Base-by-base conservation (phyloP, 1,140 invertebrate species). In the Sinella curviseta region DNA sequence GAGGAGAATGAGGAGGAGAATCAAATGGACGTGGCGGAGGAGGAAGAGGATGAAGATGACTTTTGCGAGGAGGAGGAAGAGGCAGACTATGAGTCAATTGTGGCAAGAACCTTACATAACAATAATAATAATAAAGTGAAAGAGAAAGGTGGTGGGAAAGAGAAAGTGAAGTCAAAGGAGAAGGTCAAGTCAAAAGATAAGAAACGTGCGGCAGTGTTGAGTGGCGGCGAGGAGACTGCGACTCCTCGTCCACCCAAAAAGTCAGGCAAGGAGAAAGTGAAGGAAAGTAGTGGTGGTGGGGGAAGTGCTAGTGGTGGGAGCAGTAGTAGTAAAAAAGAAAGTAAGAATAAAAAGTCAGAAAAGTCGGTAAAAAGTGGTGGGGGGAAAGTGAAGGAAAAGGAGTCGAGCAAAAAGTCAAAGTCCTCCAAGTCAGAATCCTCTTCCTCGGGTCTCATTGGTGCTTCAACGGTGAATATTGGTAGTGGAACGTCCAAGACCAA, bases 401-500 rank as follows among this genome's bases (percentile, higher is more conserved):
- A 78, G 28, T 36, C 75, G 17, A 77, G 48, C 20, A 77, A n/a
- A 17, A 77, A 77, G 36, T 1, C 30, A 39, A 77, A 55, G n/a
- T 33, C 17, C 2, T 33, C 35, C 39, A 57, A 55, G n/a, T n/a
- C 39, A 2, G 26, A 77, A 1, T 33, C 26, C 78, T 24, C 65
- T 83, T 31, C 79, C 74, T 76, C 75, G 77, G 12, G 76, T 80
- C 14, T 77, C 79, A 77, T 80, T 83, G 17, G 82, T 83, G 24
- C 77, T 78, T 48, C 78, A 81, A 48, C 80, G 76, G 12, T 74
- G 60, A 39, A 79, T 78, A 16, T 78, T 80, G 34, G 76, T 55
- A 57, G 81, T 80, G 81, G 83, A 76, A 73, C 81, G 48, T 84
- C 83, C 20, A 85, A 85, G 81, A 85, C 84, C 28, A 85, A 85